A percentile compares a stretch with the other conserved stretches of the same genome.
Conservation (phyloP, 1,140 invertebrate genomes). For the Tenebrio molitor region DNA sequence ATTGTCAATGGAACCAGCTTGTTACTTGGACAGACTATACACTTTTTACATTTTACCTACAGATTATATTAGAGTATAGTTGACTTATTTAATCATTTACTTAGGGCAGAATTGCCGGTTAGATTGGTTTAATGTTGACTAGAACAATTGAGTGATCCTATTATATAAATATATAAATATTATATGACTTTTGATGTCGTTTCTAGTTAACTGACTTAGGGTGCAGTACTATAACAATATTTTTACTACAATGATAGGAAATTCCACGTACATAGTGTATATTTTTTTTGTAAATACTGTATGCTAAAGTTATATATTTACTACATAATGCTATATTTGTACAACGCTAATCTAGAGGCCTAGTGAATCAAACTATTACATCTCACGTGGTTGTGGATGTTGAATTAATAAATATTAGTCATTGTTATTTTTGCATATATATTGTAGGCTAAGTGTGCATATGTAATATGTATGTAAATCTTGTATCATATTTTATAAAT, state of each 20-base stretch:
- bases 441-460: conserved; percentile 63
- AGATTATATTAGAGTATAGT: conserved; percentile 39
- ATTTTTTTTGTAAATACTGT: conserved; percentile 66
- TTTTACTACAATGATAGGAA: conserved; percentile 55
- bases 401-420: conserved; percentile 57
- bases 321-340: conserved; percentile 65
- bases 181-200: conserved; percentile 46
- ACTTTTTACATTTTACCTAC: conserved; percentile 43
- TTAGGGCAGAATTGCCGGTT: conserved; percentile 47
- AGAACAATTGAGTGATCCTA: conserved; percentile 40
- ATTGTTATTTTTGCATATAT: conserved; percentile 66
- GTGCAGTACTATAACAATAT: conserved; percentile 62
- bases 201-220: conserved; percentile 54
- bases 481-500: conserved; percentile 66
- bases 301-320: conserved; percentile 62
- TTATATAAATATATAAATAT: not conserved
- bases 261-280: conserved; percentile 63
- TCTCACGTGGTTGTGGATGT: conserved; percentile 61
- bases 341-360: conserved; percentile 65
- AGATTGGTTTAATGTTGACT: conserved; percentile 41
- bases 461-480: conserved; percentile 64
- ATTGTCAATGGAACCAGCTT: conserved; percentile 57
- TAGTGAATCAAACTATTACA: conserved; percentile 63
- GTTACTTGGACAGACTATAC: conserved; percentile 35
- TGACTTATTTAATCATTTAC: conserved; percentile 53